Evolutionary conservation across 1,140 invertebrate species (phyloP).

Genomic region (Bombus superbus): DNA sequence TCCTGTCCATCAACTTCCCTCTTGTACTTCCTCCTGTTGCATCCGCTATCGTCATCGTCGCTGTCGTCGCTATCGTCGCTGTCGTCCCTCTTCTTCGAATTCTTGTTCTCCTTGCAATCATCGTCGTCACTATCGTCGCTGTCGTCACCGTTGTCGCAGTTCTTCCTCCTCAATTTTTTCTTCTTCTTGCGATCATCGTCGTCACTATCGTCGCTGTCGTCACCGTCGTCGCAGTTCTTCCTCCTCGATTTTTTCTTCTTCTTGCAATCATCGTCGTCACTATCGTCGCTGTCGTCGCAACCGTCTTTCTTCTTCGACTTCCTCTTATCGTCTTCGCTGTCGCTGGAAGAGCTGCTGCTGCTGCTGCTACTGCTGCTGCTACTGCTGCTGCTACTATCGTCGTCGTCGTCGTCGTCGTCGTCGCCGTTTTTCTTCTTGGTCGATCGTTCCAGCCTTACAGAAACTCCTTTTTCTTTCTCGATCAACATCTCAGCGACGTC

Average conservation of each 20-base stretch:
- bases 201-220: conserved; percentile 35
- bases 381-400: conserved; percentile 20
- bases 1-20: background rate
- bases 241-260: conserved; percentile 6
- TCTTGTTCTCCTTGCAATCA: background rate
- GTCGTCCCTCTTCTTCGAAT: background rate
- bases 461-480: background rate
- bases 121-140: conserved; percentile 5
- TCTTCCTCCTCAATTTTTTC: conserved; percentile 17
- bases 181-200: conserved; percentile 1
- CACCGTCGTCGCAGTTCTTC: conserved; percentile 9
- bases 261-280: conserved; percentile 32
- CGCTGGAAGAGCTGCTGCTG: conserved; percentile 59
- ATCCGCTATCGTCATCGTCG: background rate
- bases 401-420: conserved; percentile 6
- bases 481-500: background rate
- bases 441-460: conserved; percentile 11
- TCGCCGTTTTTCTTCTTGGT: conserved; percentile 36
- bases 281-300: conserved; percentile 56
- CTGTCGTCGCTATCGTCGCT: conserved; percentile 4
- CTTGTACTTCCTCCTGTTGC: conserved; percentile 7
- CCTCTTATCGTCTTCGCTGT: conserved; percentile 41
- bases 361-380: conserved; percentile 56
- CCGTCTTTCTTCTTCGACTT: conserved; percentile 14
- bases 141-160: conserved; percentile 6